Evolutionary conservation across 2,888 invertebrate species (phyloP).

Genomic region (Apocheima hispidaria): DNA sequence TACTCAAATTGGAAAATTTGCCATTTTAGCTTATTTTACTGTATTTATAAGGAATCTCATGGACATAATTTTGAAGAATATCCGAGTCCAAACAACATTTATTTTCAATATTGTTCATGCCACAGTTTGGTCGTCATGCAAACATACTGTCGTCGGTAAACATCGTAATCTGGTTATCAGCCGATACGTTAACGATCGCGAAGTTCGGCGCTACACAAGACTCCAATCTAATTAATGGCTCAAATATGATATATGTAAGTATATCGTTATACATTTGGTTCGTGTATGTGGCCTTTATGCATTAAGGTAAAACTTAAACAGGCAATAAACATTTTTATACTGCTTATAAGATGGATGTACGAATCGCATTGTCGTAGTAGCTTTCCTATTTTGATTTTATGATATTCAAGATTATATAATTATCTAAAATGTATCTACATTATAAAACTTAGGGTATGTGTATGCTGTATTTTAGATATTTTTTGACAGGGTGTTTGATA

Average conservation of each 20-base stretch:
- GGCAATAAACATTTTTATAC: constrained; percentile 8
- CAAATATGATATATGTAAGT: constrained; percentile 5
- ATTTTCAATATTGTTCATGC: constrained; percentile 2
- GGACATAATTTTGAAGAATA: constrained; percentile 15
- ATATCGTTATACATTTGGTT: constrained; percentile 7
- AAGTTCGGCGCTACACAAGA: not conserved
- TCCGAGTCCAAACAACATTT: not conserved
- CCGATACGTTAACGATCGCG: constrained; percentile 13
- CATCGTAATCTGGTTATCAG: constrained; percentile 28
- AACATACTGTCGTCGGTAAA: constrained; percentile 14
- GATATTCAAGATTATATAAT: constrained; percentile 30
- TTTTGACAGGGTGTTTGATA: constrained; percentile 33
- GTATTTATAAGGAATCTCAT: constrained; percentile 44
- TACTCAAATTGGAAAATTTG: constrained; percentile 9
- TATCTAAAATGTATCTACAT: not conserved
- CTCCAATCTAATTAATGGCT: constrained; percentile 27
- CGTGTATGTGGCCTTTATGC: constrained; percentile 15
- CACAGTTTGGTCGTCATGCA: constrained; percentile 4
- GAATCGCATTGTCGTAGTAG: not conserved
- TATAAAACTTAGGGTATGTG: not conserved
- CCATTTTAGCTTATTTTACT: constrained; percentile 15
- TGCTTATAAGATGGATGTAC: constrained; percentile 3
- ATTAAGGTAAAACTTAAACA: not conserved
- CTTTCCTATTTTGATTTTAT: constrained; percentile 12
- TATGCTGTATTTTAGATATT: constrained; percentile 5